These are phyloP conservation scores for Cephalotes varians DNA, from an alignment of 2,888 invertebrate species.

Conservation along the genomic window DNA sequence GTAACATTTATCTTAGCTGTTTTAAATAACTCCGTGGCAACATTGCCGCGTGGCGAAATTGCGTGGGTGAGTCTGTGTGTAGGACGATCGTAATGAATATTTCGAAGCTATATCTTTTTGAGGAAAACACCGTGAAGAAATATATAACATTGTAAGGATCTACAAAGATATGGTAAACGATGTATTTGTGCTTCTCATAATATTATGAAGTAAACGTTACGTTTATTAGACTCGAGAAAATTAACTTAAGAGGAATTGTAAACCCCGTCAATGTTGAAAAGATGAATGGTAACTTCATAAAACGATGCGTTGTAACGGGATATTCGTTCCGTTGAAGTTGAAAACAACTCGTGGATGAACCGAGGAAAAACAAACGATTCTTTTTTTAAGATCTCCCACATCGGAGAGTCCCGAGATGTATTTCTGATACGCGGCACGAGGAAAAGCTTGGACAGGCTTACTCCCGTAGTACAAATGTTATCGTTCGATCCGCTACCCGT, in stretches of 20 bases:
- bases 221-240: background rate
- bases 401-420: conserved; percentile 26
- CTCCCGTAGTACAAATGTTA: conserved; percentile 62
- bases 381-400: conserved; percentile 48
- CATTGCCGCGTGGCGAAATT: conserved; percentile 1
- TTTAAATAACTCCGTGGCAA: conserved; percentile 39
- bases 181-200: too few species aligned
- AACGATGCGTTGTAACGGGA: conserved; percentile 26
- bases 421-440: conserved; percentile 8
- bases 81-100: conserved; percentile 42
- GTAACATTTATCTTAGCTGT: conserved; percentile 45
- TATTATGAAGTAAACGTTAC: background rate
- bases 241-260: conserved; percentile 6
- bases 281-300: conserved; percentile 45
- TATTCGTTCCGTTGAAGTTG: conserved; percentile 22
- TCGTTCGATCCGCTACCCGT: conserved; percentile 48
- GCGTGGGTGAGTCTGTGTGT: background rate
- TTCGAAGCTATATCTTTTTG: conserved; percentile 18
- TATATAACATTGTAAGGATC: background rate
- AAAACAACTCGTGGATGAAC: conserved; percentile 23
- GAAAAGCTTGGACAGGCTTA: conserved; percentile 39
- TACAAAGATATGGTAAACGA: background rate
- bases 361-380: conserved; percentile 52
- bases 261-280: conserved; percentile 25
- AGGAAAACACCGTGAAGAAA: background rate